phyloP scores from a whole-genome alignment of 1,140 invertebrate genomes.

The Euura saliciscinereae region DNA sequence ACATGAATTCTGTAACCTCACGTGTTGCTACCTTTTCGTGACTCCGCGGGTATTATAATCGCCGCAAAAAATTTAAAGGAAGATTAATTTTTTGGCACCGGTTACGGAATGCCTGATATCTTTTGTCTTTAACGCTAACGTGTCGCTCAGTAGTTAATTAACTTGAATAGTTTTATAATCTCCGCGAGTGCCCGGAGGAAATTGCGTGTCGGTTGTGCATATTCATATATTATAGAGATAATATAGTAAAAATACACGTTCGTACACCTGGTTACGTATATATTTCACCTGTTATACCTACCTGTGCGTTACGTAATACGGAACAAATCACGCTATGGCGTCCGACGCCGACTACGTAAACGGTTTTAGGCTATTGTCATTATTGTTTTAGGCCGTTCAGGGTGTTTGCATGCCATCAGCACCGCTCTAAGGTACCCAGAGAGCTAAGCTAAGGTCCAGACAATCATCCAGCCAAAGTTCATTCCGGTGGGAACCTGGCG shows the following conservation, averaged over 20 bases:
- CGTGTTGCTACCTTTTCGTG: not conserved
- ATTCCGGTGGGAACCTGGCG: not conserved
- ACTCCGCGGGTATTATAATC: not conserved
- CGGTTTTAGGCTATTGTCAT: not conserved
- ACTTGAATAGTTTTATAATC: conserved; percentile 4
- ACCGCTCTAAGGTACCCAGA: not conserved
- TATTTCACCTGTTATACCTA: not conserved
- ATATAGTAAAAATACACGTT: not conserved
- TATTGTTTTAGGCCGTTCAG: conserved; percentile 4
- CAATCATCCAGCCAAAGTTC: not conserved
- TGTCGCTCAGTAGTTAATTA: not conserved
- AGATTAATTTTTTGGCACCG: not conserved
- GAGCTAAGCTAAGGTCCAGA: not conserved
- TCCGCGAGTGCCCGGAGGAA: not conserved
- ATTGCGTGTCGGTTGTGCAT: not conserved
- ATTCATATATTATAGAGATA: not conserved
- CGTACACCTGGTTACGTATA: not conserved
- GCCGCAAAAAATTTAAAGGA: not conserved
- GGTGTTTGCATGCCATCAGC: conserved; percentile 2
- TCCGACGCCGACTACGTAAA: not conserved
- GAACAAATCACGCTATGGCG: not conserved
- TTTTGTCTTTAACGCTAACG: not conserved
- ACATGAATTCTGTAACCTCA: not conserved
- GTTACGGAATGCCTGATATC: not conserved
- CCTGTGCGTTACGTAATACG: not conserved